Conservation (phyloP, 2,797 vertebrate species). For the Helicolenus hilgendorfi region DNA sequence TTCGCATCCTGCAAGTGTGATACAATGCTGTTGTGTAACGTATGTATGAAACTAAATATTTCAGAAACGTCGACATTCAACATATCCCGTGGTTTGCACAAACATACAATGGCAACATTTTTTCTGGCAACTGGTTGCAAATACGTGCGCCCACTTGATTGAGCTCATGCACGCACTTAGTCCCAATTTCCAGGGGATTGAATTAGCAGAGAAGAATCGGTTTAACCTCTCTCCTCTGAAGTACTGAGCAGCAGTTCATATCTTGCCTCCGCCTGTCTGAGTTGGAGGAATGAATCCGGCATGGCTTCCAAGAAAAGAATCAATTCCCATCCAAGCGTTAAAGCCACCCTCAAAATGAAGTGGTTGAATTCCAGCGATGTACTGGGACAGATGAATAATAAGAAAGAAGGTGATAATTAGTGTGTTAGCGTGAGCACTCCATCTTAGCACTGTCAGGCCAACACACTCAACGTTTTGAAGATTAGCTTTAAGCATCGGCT, state of each 20-base stretch:
- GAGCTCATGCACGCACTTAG: not conserved
- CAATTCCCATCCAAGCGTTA: constrained; percentile 69
- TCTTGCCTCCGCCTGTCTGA: constrained; percentile 55
- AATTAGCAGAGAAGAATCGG: constrained; percentile 61
- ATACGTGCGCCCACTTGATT: not conserved
- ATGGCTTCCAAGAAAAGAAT: constrained; percentile 63
- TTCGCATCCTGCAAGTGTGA: not conserved
- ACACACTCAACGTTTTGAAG: not conserved
- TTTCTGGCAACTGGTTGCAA: not conserved
- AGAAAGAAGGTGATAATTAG: constrained; percentile 67
- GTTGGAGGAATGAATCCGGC: constrained; percentile 36
- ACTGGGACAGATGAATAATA: constrained; percentile 51
- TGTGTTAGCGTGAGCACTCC: not conserved
- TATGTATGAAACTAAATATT: not conserved
- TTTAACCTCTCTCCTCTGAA: constrained; percentile 46
- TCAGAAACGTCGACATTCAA: not conserved
- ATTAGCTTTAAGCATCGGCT: not conserved
- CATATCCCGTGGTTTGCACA: not conserved
- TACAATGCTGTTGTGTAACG: not conserved
- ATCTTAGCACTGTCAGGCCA: not conserved
- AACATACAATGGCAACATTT: not conserved
- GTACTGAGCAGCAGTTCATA: constrained; percentile 38
- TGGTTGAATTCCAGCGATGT: constrained; percentile 54
- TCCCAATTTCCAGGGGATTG: constrained; percentile 15
- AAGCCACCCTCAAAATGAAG: constrained; percentile 56